Base-by-base conservation (phyloP, 2,797 vertebrate genomes). In the Alfaro cultratus region DNA sequence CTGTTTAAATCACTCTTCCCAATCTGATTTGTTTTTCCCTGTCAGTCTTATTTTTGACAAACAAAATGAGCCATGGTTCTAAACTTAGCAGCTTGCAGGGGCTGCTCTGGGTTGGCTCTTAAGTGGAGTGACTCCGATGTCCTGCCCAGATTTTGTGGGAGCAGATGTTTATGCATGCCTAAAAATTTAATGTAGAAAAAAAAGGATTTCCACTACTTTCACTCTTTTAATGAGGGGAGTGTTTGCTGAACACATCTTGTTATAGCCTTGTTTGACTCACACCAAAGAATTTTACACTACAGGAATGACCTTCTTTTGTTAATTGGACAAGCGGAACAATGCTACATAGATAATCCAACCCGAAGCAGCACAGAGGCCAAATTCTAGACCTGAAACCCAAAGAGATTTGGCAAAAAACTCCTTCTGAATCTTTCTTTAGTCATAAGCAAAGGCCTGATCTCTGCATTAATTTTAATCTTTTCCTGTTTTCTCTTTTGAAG, bases 381-480 rank as follows among this genome's bases (percentile, higher is more conserved):
- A 31, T 74, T 83, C 67, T 9, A 64, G 26, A 0, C 10, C 74
- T 53, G 45, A 73, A 18, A 23, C 62, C 62, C 34, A 6, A 4
- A 64, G 34, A 64, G 16, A 64, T 34, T 21, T 64, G 16, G 31
- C 62, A 21, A 18, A 9, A 73, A 68, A 45, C 76, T 78, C 76
- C 76, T 21, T 3, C 70, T 1, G 49, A 76, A 78, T 74, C 72
- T 60, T 29, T 3, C 29, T 73, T 86, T 85, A 64, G 85, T 83
- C 29, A 71, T 75, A 74, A 73, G 70, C 57, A 29, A 81, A 81
- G 55, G 34, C n/a, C 39, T 64, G 45, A 79, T 85, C 78, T 89
- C 82, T 86, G 76, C 83, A 77, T 68, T 36, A 71, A 80, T 77
- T 87, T 84, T 76, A 1, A 57, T 81, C 51, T 80, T 74, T 84